Evolutionary conservation across 2,888 invertebrate genomes (phyloP), one percentile per base, ranked within the genome.

Genomic region (Candidula unifasciata): DNA sequence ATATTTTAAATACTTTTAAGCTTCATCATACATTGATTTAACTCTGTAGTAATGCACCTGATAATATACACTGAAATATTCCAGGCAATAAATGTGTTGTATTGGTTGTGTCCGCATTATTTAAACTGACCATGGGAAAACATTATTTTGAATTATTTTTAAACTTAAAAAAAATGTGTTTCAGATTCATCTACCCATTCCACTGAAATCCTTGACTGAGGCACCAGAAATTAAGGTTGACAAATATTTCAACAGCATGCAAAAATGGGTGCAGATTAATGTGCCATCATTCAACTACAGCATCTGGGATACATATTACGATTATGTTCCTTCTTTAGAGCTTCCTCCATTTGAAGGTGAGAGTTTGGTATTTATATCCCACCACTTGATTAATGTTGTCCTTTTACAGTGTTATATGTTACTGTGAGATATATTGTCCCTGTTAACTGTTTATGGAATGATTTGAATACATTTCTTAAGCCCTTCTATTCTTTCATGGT

Each of bases 341-440:
- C 91, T 98, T 89, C 98, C 98, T 71, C 97, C 98, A 16, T 98
- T 97, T 93, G 96, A 95, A 94, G 96, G 97, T 97, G 94, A 94
- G 66, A 18, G 6, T 27, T 71, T 6, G 10, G 10, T 57, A n/a
- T 21, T 52, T 30, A 60, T 30, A 16, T 78, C 1, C 16, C 2
- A n/a, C 68, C 68, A 68, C 13, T n/a, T 68, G 16, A 27, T 13
- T n/a, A 68, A 68, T 24, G 68, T n/a, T 27, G 16, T n/a, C 30
- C 27, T 68, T 10, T 6, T 27, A n/a, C 30, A 68, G 2, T 60
- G 60, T 60, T 3, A 24, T n/a, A 3, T 60, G 60, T 60, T 44
- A 44, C 44, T 44, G 10, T 44, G 10, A 44, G 44, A 10, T 44
- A 44, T 44, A 44, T 44, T 44, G 3, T 10, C 10, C 3, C 5